Conservation (phyloP, 2,113 vertebrate species). For the Atherinomorus stipes region DNA sequence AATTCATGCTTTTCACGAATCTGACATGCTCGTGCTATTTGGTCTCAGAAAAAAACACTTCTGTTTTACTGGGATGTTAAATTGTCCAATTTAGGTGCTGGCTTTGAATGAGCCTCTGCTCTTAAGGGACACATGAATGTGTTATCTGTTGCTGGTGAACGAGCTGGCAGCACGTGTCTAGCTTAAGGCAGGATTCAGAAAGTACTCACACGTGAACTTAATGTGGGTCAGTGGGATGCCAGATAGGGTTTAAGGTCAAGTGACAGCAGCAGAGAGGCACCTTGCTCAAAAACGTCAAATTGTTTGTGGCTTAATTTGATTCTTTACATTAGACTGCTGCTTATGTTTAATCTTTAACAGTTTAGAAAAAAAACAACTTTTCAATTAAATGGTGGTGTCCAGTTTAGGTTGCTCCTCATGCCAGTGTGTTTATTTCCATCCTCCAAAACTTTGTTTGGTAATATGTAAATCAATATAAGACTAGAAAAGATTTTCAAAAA, state of each 20-base stretch:
- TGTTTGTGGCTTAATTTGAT: constrained; percentile 12
- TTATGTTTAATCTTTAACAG: background rate
- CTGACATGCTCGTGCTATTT: background rate
- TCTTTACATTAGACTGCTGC: background rate
- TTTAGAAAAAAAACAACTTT: no score
- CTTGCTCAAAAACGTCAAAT: constrained; percentile 39
- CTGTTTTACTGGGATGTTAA: background rate
- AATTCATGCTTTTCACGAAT: constrained; percentile 17
- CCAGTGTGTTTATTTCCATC: no score
- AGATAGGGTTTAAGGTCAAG: constrained; percentile 58
- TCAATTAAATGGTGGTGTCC: no score
- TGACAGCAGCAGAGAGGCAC: constrained; percentile 40
- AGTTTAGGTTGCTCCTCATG: no score
- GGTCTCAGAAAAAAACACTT: constrained; percentile 14
- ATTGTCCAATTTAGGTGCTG: background rate
- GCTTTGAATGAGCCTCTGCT: constrained; percentile 5
- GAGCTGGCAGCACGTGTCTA: background rate
- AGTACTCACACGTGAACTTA: constrained; percentile 39
- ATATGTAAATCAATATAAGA: no score
- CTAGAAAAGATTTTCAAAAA: no score
- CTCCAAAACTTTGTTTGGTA: no score
- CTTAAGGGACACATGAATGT: background rate
- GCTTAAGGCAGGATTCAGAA: constrained; percentile 23
- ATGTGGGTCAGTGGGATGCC: constrained; percentile 65
- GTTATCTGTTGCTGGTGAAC: background rate